Evolutionary conservation across 1,140 invertebrate species (phyloP).

Genomic region (Trissolcus basalis): DNA sequence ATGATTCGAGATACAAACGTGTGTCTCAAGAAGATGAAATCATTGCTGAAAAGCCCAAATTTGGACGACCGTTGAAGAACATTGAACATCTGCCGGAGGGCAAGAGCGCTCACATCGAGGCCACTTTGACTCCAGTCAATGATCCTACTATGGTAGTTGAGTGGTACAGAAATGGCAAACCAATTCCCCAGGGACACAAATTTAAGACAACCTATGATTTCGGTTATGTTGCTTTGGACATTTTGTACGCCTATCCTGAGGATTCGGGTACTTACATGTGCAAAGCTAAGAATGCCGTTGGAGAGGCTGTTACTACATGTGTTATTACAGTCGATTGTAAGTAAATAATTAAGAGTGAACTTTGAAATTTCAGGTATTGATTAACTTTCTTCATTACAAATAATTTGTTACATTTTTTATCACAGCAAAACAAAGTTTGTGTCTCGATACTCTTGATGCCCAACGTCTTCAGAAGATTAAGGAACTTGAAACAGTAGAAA

Average conservation of each 20-base stretch:
- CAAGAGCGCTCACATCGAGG: constrained; percentile 95
- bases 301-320: constrained; percentile 94
- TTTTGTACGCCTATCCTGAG: constrained; percentile 94
- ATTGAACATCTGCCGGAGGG: constrained; percentile 89
- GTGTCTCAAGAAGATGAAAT: constrained; percentile 83
- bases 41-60: constrained; percentile 89
- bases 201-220: constrained; percentile 97
- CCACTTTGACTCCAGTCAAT: constrained; percentile 94
- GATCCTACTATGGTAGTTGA: constrained; percentile 97
- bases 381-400: constrained; percentile 66
- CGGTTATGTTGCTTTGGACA: constrained; percentile 95
- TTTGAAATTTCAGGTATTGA: too few relatives aligned
- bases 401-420: constrained; percentile 80
- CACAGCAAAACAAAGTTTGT: constrained; percentile 87
- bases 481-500: constrained; percentile 88
- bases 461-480: constrained; percentile 91
- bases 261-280: constrained; percentile 97
- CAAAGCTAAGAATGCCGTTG: constrained; percentile 93
- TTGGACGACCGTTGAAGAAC: constrained; percentile 91
- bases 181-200: constrained; percentile 91
- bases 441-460: constrained; percentile 92
- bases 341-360: constrained; percentile 65
- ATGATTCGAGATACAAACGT: constrained; percentile 86
- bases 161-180: constrained; percentile 95
- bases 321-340: constrained; percentile 87